phyloP scores from a whole-genome alignment of 2,113 vertebrate species.

The Cyprinodon tularosa region DNA sequence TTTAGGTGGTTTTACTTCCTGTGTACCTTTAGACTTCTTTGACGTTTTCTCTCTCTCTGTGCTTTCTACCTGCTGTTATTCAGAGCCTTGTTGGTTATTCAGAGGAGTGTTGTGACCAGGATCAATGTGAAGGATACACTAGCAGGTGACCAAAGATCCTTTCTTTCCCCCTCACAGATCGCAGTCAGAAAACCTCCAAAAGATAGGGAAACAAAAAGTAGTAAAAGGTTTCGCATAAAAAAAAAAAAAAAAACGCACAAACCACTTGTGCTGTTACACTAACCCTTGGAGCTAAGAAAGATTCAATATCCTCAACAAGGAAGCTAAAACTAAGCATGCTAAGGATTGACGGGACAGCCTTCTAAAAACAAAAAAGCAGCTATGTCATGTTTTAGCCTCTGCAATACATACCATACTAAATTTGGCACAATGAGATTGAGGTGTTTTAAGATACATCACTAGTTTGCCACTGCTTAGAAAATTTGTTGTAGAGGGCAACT shows the following conservation, averaged over 20 bases:
- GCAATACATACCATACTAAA: not conserved
- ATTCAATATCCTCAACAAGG: not conserved
- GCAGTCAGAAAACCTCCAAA: not conserved
- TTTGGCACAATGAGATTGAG: not conserved
- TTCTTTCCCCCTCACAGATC: not conserved
- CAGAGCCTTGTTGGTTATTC: conserved; percentile 29
- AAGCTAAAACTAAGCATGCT: not conserved
- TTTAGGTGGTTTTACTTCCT: conserved; percentile 31
- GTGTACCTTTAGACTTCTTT: not conserved
- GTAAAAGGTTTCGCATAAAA: not conserved
- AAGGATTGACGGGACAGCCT: not conserved
- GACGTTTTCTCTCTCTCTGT: not conserved
- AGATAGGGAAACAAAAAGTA: not conserved
- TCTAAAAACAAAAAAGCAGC: not conserved
- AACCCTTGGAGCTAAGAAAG: not conserved
- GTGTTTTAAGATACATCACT: not conserved
- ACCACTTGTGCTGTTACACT: not conserved
- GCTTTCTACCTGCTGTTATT: conserved; percentile 17
- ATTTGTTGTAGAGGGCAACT: not conserved
- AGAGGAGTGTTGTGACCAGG: conserved; percentile 16
- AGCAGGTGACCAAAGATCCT: not conserved
- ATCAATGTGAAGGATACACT: not conserved
- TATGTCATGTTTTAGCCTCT: no score
- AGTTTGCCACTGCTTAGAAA: not conserved
- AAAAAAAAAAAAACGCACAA: not conserved